phyloP scores from a whole-genome alignment of 2,113 vertebrate species.

The Rattus rattus region DNA sequence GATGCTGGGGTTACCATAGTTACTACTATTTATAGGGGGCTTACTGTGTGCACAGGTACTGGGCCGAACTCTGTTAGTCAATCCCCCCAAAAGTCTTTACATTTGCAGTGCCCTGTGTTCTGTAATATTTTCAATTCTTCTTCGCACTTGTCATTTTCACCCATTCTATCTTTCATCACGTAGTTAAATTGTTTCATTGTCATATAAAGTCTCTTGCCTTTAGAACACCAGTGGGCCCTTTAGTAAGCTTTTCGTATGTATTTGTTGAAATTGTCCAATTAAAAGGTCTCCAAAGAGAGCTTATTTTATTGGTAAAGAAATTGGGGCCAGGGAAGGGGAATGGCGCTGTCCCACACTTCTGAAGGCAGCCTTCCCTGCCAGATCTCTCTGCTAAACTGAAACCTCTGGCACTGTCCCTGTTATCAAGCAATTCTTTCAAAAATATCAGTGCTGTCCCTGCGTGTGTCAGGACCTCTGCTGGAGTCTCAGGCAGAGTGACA shows the following conservation, averaged over 20 bases:
- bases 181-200: background rate
- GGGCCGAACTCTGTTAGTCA: background rate
- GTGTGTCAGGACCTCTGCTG: background rate
- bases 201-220: background rate
- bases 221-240: background rate
- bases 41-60: background rate
- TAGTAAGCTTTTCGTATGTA: background rate
- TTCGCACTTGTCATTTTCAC: background rate
- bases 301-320: constrained; percentile 32
- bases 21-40: background rate
- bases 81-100: background rate
- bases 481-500: constrained; percentile 6
- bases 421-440: constrained; percentile 2
- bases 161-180: background rate
- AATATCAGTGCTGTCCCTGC: constrained; percentile 8
- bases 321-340: background rate
- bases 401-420: background rate
- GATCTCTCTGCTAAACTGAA: background rate
- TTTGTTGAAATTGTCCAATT: constrained; percentile 34
- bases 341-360: background rate
- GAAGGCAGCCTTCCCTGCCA: background rate
- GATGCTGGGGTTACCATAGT: background rate
- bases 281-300: background rate
- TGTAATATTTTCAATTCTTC: background rate
- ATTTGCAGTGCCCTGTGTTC: background rate